Conservation (phyloP, 1,140 invertebrate species). For the Bombus vancouverensis region DNA sequence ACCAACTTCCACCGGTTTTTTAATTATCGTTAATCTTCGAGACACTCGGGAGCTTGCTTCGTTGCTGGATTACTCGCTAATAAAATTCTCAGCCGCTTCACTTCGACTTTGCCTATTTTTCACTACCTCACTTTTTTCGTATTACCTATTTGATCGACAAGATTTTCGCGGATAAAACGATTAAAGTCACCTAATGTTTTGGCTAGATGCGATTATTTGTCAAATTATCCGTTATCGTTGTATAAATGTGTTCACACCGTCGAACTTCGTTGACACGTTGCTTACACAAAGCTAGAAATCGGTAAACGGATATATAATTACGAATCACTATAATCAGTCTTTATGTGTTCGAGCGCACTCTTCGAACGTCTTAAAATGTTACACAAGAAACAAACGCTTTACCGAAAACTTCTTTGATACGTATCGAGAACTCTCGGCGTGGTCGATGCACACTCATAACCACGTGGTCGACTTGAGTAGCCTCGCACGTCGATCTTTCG, state of each 20-base stretch:
- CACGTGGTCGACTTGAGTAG: slow-evolving; percentile 65
- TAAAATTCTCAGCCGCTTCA: slow-evolving; percentile 24
- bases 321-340: slow-evolving; percentile 15
- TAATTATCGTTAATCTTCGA: background rate
- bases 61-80: background rate
- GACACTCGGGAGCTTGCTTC: background rate
- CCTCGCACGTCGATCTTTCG: slow-evolving; percentile 36
- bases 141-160: background rate
- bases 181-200: background rate
- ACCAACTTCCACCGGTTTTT: background rate
- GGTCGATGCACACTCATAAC: slow-evolving; percentile 59
- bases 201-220: background rate
- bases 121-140: background rate
- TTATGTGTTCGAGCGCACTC: background rate
- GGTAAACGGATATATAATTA: background rate
- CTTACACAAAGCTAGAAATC: background rate
- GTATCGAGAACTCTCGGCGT: slow-evolving; percentile 45
- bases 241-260: background rate
- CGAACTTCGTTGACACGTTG: background rate
- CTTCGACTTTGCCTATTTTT: slow-evolving; percentile 43
- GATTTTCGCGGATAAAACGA: no score
- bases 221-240: background rate
- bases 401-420: background rate
- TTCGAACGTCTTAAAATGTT: background rate
- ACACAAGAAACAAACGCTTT: background rate